Evolutionary conservation across 2,888 invertebrate species (phyloP).

Genomic region (Orchesella flavescens): DNA sequence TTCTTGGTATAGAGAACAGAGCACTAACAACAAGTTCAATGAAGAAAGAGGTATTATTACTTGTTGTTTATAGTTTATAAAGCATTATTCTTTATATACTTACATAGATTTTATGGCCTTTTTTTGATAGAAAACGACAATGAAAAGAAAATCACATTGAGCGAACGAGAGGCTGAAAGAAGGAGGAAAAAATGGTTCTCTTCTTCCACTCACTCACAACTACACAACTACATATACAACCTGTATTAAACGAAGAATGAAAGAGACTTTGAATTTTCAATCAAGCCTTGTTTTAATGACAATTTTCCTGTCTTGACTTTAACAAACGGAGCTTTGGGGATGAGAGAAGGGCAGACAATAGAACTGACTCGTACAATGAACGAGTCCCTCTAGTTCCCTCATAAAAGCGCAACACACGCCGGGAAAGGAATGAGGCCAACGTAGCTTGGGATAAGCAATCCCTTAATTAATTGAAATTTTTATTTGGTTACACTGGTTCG

Average conservation of each 20-base stretch:
- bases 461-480: slow-evolving; percentile 63
- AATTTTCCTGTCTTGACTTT: slow-evolving; percentile 47
- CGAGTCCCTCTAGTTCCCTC: background rate
- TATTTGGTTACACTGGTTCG: slow-evolving; percentile 12
- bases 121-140: slow-evolving; percentile 53
- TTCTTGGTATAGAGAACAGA: background rate
- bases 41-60: slow-evolving; percentile 50
- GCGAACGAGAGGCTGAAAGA: slow-evolving; percentile 1
- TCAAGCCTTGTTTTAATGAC: slow-evolving; percentile 61
- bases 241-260: background rate
- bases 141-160: slow-evolving; percentile 22
- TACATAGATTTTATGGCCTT: slow-evolving; percentile 56
- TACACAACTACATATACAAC: background rate
- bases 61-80: slow-evolving; percentile 58
- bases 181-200: slow-evolving; percentile 20
- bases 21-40: background rate
- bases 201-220: background rate
- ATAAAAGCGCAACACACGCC: too few species aligned
- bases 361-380: background rate
- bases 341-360: background rate
- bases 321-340: slow-evolving; percentile 15
- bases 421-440: background rate
- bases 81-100: slow-evolving; percentile 48
- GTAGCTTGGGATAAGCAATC: background rate
- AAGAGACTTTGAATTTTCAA: slow-evolving; percentile 62